Conservation (phyloP, 1,140 invertebrate genomes). For the Drosophila asahinai region DNA sequence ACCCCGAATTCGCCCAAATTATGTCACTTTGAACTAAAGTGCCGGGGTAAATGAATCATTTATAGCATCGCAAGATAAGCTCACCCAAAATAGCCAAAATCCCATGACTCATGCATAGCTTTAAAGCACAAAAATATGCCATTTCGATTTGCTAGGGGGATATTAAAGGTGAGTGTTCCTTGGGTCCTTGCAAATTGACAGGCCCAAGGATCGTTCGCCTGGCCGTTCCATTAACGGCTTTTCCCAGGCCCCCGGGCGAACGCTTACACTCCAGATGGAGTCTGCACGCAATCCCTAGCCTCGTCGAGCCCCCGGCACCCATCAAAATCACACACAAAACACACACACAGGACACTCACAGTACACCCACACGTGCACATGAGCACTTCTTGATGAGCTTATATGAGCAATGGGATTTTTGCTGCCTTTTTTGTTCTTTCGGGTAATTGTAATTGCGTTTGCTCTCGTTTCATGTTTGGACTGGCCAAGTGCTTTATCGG, state of each 20-base stretch:
- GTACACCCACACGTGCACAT: conserved; percentile 26
- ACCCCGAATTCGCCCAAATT: conserved; percentile 8
- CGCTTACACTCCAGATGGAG: conserved; percentile 47
- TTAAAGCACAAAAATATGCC: conserved; percentile 12
- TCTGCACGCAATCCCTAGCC: conserved; percentile 35
- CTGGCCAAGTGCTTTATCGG: conserved; percentile 40
- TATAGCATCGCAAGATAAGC: conserved; percentile 38
- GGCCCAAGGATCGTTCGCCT: conserved; percentile 23
- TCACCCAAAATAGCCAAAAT: conserved; percentile 17
- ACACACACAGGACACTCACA: neutral
- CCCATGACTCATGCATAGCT: conserved; percentile 32
- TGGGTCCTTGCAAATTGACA: conserved; percentile 27
- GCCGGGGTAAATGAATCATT: conserved; percentile 36
- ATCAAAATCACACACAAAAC: conserved; percentile 21
- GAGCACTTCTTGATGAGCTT: conserved; percentile 61
- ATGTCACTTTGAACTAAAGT: conserved; percentile 7
- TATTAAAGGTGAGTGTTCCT: conserved; percentile 26
- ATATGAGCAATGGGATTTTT: conserved; percentile 55
- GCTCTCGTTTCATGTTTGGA: conserved; percentile 32
- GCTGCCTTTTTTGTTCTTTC: conserved; percentile 55
- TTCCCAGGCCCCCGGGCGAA: conserved; percentile 24
- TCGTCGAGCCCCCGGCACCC: conserved; percentile 7
- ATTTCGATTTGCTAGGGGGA: neutral
- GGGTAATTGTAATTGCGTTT: conserved; percentile 73
- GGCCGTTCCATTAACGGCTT: conserved; percentile 44